Evolutionary conservation across 2,113 vertebrate genomes (phyloP).

Genomic region (Forbesichthys agassizii): DNA sequence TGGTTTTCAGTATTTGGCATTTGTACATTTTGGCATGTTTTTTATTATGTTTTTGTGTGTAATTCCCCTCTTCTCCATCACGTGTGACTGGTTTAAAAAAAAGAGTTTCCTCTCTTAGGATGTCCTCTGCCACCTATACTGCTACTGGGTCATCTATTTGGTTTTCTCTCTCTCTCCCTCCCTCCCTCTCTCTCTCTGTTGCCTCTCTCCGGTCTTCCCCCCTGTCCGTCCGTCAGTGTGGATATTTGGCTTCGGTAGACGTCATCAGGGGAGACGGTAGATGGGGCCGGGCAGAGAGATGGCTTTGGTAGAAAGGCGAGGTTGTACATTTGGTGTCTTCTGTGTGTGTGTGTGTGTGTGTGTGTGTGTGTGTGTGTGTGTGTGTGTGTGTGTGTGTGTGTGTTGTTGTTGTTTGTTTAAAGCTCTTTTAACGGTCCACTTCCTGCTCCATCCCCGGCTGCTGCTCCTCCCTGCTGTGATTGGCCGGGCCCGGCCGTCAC

Average conservation of each 20-base stretch:
- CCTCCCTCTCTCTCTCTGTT: constrained; percentile 60
- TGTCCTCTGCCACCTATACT: constrained; percentile 47
- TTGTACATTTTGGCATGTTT: constrained; percentile 77
- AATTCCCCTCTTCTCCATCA: too few species aligned
- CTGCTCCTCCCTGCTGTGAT: constrained; percentile 26
- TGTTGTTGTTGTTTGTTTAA: constrained; percentile 65
- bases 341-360: background rate
- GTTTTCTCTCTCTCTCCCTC: constrained; percentile 72
- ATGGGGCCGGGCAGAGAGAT: constrained; percentile 73
- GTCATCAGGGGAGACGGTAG: constrained; percentile 53
- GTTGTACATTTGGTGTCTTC: constrained; percentile 56
- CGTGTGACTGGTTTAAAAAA: background rate
- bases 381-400: constrained; percentile 36
- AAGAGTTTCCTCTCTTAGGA: background rate
- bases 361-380: constrained; percentile 36
- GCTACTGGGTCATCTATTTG: constrained; percentile 67
- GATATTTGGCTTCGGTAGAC: constrained; percentile 80
- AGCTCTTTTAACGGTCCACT: constrained; percentile 55
- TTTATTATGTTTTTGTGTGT: constrained; percentile 59
- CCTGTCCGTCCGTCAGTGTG: constrained; percentile 61
- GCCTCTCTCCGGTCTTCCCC: constrained; percentile 51
- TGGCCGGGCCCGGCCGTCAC: constrained; percentile 63
- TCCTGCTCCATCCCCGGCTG: constrained; percentile 47
- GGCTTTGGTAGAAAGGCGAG: constrained; percentile 82
- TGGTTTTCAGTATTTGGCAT: constrained; percentile 82